These are phyloP conservation scores for Papilio glaucus DNA, from an alignment of 1,140 invertebrate species.

Conservation along the genomic window DNA sequence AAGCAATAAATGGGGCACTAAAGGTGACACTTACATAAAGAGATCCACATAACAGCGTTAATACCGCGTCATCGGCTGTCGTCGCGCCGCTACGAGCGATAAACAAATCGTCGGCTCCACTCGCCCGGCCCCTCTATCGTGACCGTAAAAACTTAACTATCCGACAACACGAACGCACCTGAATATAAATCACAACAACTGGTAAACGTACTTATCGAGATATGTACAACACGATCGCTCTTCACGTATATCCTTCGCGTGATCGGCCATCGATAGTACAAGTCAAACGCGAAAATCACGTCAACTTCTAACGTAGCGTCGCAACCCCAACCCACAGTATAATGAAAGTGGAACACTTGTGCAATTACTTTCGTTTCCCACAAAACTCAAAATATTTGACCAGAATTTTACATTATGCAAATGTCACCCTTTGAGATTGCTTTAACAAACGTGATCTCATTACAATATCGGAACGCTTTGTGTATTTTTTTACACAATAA, in stretches of 20 bases:
- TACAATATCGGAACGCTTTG: slow-evolving; percentile 26
- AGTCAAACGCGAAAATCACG: slow-evolving; percentile 52
- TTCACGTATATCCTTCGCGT: slow-evolving; percentile 65
- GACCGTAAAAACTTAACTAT: slow-evolving; percentile 80
- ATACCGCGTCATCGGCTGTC: slow-evolving; percentile 73
- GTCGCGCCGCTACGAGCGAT: slow-evolving; percentile 68
- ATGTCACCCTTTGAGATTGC: slow-evolving; percentile 57
- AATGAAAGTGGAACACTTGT: slow-evolving; percentile 43
- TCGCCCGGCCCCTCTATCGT: slow-evolving; percentile 69
- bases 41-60: slow-evolving; percentile 67
- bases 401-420: slow-evolving; percentile 70
- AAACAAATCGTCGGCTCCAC: slow-evolving; percentile 76
- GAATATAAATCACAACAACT: slow-evolving; percentile 76
- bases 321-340: slow-evolving; percentile 49
- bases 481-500: slow-evolving; percentile 59
- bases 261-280: slow-evolving; percentile 40
- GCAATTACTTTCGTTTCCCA: slow-evolving; percentile 72
- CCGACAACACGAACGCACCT: slow-evolving; percentile 74
- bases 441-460: slow-evolving; percentile 42
- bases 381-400: slow-evolving; percentile 76
- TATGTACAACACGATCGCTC: slow-evolving; percentile 73
- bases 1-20: slow-evolving; percentile 73
- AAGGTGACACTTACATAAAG: slow-evolving; percentile 77
- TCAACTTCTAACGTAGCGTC: slow-evolving; percentile 45
- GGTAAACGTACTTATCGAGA: slow-evolving; percentile 71